Conservation (phyloP, 2,888 invertebrate genomes). For the Iphiclides podalirius region DNA sequence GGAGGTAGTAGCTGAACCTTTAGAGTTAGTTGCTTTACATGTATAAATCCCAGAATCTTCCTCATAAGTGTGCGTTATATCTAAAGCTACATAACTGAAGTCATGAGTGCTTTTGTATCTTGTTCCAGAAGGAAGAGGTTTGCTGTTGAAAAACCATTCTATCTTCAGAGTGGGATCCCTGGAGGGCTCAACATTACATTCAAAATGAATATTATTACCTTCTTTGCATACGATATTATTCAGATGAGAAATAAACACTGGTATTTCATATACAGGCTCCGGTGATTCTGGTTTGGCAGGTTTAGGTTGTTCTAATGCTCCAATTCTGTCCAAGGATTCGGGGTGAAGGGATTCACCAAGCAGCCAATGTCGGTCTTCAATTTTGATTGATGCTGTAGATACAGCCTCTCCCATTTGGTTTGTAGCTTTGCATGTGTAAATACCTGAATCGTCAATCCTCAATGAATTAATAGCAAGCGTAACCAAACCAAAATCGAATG, state of each 20-base stretch:
- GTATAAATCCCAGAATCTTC: constrained; percentile 96
- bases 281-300: constrained; percentile 83
- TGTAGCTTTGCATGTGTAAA: constrained; percentile 96
- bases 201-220: constrained; percentile 93
- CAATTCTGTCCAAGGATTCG: constrained; percentile 91
- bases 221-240: constrained; percentile 94
- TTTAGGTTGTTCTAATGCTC: constrained; percentile 90
- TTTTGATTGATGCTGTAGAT: constrained; percentile 93
- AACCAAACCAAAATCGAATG: constrained; percentile 98
- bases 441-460: constrained; percentile 94
- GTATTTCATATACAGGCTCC: constrained; percentile 90
- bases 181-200: constrained; percentile 94
- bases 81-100: constrained; percentile 96
- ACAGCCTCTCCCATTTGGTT: constrained; percentile 97
- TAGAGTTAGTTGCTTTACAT: constrained; percentile 93
- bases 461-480: constrained; percentile 93
- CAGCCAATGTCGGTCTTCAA: constrained; percentile 93
- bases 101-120: constrained; percentile 96
- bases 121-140: constrained; percentile 92
- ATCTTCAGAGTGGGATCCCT: constrained; percentile 94
- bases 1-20: constrained; percentile 93
- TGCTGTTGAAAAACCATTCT: constrained; percentile 97
- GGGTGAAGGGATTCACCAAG: constrained; percentile 93
- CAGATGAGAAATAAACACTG: constrained; percentile 93
- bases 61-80: constrained; percentile 91